These are phyloP conservation scores for Poicephalus gulielmi DNA, from an alignment of 2,113 vertebrate species.

Conservation along the genomic window DNA sequence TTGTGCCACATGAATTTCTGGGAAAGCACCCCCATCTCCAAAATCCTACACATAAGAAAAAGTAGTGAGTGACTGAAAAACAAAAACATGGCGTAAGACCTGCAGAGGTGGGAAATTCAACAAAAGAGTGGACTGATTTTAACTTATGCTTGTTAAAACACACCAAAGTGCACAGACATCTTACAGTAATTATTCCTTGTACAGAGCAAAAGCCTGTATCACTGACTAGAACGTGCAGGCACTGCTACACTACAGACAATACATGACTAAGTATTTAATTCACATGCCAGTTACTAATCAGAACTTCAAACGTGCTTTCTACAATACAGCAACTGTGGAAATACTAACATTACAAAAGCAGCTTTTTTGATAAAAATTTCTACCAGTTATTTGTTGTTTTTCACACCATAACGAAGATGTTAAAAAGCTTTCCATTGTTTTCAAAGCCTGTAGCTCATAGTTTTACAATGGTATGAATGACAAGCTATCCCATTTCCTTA, in stretches of 20 bases:
- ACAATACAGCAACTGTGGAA: background rate
- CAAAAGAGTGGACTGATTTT: background rate
- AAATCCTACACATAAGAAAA: slow-evolving; percentile 83
- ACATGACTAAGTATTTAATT: background rate
- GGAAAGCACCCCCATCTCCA: slow-evolving; percentile 97
- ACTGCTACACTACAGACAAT: background rate
- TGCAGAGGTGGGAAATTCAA: background rate
- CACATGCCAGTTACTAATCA: background rate
- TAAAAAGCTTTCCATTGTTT: background rate
- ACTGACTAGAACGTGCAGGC: background rate
- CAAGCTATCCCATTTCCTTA: background rate
- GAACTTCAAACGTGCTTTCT: background rate
- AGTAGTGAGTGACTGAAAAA: background rate
- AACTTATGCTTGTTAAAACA: background rate
- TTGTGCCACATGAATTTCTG: slow-evolving; percentile 96
- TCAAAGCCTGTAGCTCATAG: background rate
- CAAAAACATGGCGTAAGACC: background rate
- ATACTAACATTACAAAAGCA: background rate
- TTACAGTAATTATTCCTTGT: background rate
- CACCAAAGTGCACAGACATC: background rate
- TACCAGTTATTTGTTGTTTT: background rate
- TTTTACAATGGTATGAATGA: background rate
- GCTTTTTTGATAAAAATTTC: background rate
- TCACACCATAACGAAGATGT: background rate
- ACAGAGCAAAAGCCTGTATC: background rate